Evolutionary conservation across 2,797 vertebrate genomes (phyloP).

Genomic region (Capromys pilorides): DNA sequence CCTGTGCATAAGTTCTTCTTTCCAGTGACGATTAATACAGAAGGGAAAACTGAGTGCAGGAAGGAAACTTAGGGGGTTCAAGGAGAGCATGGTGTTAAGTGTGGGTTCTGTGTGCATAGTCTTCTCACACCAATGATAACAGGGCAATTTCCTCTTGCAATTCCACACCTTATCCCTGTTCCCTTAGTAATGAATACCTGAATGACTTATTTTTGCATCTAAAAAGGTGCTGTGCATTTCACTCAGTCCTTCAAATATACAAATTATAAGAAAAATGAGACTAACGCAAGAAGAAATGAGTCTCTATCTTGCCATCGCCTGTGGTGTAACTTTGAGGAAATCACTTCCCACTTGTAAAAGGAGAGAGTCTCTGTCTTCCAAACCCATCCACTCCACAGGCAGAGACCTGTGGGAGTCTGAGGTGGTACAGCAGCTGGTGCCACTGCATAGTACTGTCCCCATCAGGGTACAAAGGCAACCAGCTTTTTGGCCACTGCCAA

Average conservation of each 20-base stretch:
- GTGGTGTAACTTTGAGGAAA: background rate
- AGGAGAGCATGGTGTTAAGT: no score
- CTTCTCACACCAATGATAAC: background rate
- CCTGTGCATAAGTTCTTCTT: background rate
- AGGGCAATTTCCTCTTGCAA: background rate
- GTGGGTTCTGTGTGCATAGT: accelerated
- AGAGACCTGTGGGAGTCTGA: background rate
- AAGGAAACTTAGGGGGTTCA: background rate
- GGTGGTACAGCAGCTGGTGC: no score
- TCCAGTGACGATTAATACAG: background rate
- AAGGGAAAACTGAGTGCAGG: background rate
- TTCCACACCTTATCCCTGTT: accelerated
- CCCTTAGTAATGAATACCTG: background rate
- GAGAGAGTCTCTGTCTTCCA: background rate
- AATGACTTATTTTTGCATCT: background rate
- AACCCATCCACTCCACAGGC: no score
- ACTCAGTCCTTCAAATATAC: background rate
- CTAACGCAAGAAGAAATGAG: background rate
- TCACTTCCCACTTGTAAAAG: background rate
- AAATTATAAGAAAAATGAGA: background rate
- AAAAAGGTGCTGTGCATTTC: background rate
- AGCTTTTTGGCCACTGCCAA: background rate
- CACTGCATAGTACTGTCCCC: background rate
- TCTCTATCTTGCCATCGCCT: background rate
- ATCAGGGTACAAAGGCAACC: background rate